Evolutionary conservation across 2,888 invertebrate species (phyloP), one percentile per base, ranked within the genome.

Genomic region (Ennomos quercinarius): DNA sequence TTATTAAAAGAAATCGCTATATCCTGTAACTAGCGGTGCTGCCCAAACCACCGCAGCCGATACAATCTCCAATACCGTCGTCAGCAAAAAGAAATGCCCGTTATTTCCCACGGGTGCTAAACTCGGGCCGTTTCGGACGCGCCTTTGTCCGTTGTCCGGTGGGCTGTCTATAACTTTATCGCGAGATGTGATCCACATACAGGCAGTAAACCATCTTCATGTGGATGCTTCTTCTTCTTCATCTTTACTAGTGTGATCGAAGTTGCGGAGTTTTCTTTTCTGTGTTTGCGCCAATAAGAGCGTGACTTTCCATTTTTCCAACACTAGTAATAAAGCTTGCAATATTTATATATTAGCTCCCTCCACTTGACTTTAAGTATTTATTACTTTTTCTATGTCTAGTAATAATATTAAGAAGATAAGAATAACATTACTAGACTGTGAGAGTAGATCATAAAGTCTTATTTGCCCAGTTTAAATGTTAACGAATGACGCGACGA

Each of bases 51-150:
- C 75, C 78, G 27, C 27, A 74, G 72, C 78, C 84, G 84, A 83
- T 84, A 84, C 83, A 77, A 83, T 85, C 84, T 84, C 81, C 81
- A 76, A 79, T 81, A 78, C 77, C 80, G 72, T 65, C 70, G 74
- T 78, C 60, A 74, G 78, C 81, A 86, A 84, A 85, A 85, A 86
- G 84, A 83, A 83, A 78, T 78, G 78, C 73, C 87, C 83, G 87
- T 87, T 87, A 89, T 89, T 88, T 88, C 89, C 89, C 90, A 89
- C 89, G 89, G 84, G 82, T 78, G 79, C 77, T 77, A 81, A 84
- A 84, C 81, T 83, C 68, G 53, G 58, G 48, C 63, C 60, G 58
- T 57, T 63, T 57, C 63, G 62, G 60, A 63, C 60, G 43, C 17
- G 54, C 12, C 49, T 55, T 47, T 49, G 59, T 53, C 43, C 11